Evolutionary conservation across 2,797 vertebrate genomes (phyloP).

Genomic region (Sebastes vulpes): DNA sequence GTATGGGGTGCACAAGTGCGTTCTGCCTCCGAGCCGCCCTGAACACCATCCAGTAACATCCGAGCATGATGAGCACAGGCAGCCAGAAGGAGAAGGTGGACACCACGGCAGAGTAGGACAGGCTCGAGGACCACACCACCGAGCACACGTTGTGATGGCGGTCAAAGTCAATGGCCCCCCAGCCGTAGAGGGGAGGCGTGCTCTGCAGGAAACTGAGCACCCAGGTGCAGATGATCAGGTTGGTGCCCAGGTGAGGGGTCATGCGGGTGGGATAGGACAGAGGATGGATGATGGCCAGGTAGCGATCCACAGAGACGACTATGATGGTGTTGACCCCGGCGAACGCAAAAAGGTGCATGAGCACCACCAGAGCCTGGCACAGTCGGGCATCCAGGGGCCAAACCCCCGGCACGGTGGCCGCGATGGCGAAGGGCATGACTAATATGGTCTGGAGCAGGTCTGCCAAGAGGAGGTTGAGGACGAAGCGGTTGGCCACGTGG

Average conservation of each 20-base stretch:
- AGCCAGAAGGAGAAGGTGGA: conserved; percentile 89
- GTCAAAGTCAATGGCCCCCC: conserved; percentile 91
- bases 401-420: conserved; percentile 86
- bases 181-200: conserved; percentile 91
- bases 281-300: conserved; percentile 93
- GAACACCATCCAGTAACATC: conserved; percentile 93
- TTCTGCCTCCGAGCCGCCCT: conserved; percentile 91
- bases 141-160: conserved; percentile 87
- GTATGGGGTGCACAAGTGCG: conserved; percentile 89
- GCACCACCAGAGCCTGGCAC: conserved; percentile 90
- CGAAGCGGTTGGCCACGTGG: conserved; percentile 92
- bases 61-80: conserved; percentile 90
- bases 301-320: conserved; percentile 91
- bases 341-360: conserved; percentile 94
- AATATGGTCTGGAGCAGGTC: conserved; percentile 91
- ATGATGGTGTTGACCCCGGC: conserved; percentile 92
- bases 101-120: conserved; percentile 88
- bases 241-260: conserved; percentile 89
- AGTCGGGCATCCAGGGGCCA: conserved; percentile 90
- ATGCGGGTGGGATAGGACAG: conserved; percentile 91
- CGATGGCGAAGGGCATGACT: conserved; percentile 92
- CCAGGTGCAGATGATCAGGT: conserved; percentile 91
- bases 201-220: conserved; percentile 89
- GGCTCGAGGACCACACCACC: conserved; percentile 90
- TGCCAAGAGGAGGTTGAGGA: conserved; percentile 91